Evolutionary conservation across 2,888 invertebrate genomes (phyloP).

Genomic region (Galeruca laticollis): DNA sequence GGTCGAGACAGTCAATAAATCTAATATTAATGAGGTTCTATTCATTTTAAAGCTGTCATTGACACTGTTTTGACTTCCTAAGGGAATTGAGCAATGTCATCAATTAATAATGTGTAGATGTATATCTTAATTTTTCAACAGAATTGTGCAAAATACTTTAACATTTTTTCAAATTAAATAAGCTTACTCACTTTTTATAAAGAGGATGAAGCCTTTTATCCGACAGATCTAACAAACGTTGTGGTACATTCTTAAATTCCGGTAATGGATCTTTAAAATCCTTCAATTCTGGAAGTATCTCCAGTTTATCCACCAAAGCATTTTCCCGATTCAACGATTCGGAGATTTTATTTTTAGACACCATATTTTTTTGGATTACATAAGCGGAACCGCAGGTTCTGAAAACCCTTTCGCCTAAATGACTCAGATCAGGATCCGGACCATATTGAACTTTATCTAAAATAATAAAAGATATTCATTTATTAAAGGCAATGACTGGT

Average conservation of each 20-base stretch:
- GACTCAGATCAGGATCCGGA: conserved; percentile 54
- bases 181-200: conserved; percentile 56
- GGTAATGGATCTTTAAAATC: conserved; percentile 60
- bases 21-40: too few relatives aligned
- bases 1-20: too few relatives aligned
- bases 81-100: too few relatives aligned
- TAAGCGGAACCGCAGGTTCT: conserved; percentile 61
- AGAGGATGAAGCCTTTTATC: conserved; percentile 61
- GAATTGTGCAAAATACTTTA: too few relatives aligned
- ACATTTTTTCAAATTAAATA: too few relatives aligned
- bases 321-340: conserved; percentile 54
- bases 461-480: neutral
- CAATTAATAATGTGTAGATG: too few relatives aligned
- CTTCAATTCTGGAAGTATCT: conserved; percentile 57
- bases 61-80: too few relatives aligned
- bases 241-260: conserved; percentile 56
- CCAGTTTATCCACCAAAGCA: conserved; percentile 55
- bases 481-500: too few relatives aligned
- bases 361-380: conserved; percentile 57
- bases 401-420: conserved; percentile 56
- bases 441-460: conserved; percentile 15
- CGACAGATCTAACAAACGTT: conserved; percentile 57
- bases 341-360: conserved; percentile 33
- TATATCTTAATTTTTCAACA: too few relatives aligned
- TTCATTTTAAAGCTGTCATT: too few relatives aligned